Evolutionary conservation across 2,888 invertebrate genomes (phyloP), one percentile per base, ranked within the genome.

Genomic region (Baronia brevicornis): DNA sequence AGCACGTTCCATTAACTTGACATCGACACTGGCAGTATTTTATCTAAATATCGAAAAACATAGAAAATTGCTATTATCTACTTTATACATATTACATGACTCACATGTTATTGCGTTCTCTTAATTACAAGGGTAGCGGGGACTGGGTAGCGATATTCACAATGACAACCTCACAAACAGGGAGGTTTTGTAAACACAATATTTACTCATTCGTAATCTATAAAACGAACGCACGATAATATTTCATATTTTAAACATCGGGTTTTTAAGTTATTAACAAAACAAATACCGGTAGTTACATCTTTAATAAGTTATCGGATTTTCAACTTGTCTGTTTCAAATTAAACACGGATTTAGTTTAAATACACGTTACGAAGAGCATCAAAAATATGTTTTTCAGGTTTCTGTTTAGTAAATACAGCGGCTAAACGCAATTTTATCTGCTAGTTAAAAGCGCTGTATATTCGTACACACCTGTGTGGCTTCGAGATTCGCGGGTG

Each of bases 11-110:
- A 44, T 46, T 42, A 45, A 52, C 43, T 49, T 51, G 53, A 65
- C 55, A 52, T 54, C 60, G 62, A 69, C 62, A 68, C 63, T 70
- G 75, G 74, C 77, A 75, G 71, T 77, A 73, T 63, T 66, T 65
- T 54, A 72, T 73, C 75, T 78, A 79, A 70, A 71, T 74, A 75
- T 77, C 69, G 74, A 78, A 74, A 75, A 75, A 74, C 66, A 77
- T 70, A 73, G 71, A 75, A 77, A 74, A 72, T 75, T 73, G 55
- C 64, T 73, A 68, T 73, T 70, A 57, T 49, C 75, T 80, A 79
- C 60, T 72, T 77, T 78, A 65, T 78, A 79, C 70, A 73, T 59
- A 60, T 62, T 59, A 66, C 54, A 67, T 68, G 74, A 75, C 62
- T 80, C 78, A 78, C 73, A 59, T 64, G 62, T 78, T 80, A 82